Evolutionary conservation across 2,113 vertebrate genomes (phyloP).

Genomic region (Halcyon malimbica): DNA sequence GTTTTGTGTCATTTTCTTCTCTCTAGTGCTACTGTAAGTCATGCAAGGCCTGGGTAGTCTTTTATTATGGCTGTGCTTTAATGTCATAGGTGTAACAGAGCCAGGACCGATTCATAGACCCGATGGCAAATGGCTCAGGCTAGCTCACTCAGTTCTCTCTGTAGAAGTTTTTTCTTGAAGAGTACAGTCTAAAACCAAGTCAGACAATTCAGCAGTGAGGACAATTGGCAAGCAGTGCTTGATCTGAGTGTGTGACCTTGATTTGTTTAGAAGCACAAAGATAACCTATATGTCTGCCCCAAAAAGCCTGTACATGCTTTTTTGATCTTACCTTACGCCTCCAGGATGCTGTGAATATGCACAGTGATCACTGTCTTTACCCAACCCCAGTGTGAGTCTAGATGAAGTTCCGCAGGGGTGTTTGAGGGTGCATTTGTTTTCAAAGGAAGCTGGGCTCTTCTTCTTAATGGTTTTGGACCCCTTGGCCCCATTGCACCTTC

Average conservation of each 20-base stretch:
- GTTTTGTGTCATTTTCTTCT: neutral
- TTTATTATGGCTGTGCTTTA: neutral
- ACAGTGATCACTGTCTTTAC: neutral
- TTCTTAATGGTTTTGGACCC: neutral
- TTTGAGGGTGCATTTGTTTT: neutral
- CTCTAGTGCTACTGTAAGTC: neutral
- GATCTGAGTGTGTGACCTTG: neutral
- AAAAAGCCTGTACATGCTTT: rapidly evolving
- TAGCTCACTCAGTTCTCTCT: neutral
- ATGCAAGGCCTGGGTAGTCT: neutral
- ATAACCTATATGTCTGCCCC: neutral
- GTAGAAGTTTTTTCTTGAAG: neutral
- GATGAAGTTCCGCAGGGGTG: neutral
- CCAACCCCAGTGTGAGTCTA: neutral
- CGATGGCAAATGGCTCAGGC: neutral
- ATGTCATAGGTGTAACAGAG: neutral
- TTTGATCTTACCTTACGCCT: neutral
- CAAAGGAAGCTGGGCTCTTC: neutral
- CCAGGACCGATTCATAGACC: neutral
- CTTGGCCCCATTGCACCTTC: neutral
- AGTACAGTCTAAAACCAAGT: neutral
- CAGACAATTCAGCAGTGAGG: neutral
- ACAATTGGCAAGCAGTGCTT: neutral
- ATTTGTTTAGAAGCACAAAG: neutral
- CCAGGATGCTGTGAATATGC: neutral